Evolutionary conservation across 2,797 vertebrate species (phyloP), one percentile per base, ranked within the genome.

Genomic region (Poecile montanus): DNA sequence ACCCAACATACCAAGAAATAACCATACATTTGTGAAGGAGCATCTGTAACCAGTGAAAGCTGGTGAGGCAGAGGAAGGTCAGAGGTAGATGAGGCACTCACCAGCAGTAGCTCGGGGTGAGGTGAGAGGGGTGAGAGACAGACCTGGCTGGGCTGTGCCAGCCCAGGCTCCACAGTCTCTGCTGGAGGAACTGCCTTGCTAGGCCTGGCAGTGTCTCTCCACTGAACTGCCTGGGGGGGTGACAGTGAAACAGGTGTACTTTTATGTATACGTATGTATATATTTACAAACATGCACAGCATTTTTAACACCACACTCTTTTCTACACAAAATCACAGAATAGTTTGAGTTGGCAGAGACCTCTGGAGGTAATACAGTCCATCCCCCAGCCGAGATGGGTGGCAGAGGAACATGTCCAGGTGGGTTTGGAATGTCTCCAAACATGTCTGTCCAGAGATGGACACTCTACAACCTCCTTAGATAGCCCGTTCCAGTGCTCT

Each of bases 231-330:
- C n/a, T 7, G 20, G 14, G n/a, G 20, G 13, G 5, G 29, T 1
- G 2, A 20, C 6, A 16, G 16, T 14, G 40, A 34, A 48, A 62
- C 6, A 12, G 11, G 11, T 3, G 3, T 77, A 21, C 29, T 29
- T 42, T 5, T 61, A 25, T 2, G 18, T 7, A 38, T 11, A 9
- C 6, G 12, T 16, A 11, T 21, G 22, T 5, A 3, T 16, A 3
- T 9, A 16, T 8, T 34, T 4, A 66, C 4, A 36, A 16, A 36
- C 2, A 47, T 6, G 26, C 2, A 7, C 1, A 18, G 9, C 10
- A 4, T 26, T 89, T 82, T 47, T 17, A 47, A 40, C 6, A 38
- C 38, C 19, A 38, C 47, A 7, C 25, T 9, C 34, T 47, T 13
- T 25, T 51, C 38, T n/a, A 70, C 42, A 44, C 7, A 42, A 22